Conservation (phyloP, 2,113 vertebrate genomes). For the Orcinus orca region DNA sequence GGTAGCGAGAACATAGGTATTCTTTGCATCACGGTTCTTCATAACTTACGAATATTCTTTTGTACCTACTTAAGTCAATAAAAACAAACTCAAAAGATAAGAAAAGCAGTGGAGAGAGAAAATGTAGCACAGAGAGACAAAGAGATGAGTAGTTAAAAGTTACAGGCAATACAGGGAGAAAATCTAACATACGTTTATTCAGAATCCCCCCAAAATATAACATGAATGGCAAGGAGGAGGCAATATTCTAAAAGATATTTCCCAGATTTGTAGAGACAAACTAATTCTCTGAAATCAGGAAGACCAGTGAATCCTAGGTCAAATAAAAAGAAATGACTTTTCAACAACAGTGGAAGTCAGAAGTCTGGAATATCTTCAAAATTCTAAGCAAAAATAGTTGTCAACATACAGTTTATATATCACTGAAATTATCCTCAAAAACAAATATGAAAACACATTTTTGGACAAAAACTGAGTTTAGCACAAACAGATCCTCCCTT, state of each 20-base stretch:
- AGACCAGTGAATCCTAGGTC: neutral
- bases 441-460: neutral
- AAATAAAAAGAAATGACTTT: neutral
- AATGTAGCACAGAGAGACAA: neutral
- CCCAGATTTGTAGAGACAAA: neutral
- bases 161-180: neutral
- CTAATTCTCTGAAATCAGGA: neutral
- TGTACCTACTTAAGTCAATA: neutral
- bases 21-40: neutral
- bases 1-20: neutral
- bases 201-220: neutral
- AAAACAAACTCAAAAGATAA: neutral
- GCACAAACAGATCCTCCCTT: neutral
- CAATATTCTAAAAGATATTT: neutral
- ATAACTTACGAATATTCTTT: neutral
- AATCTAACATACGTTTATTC: neutral
- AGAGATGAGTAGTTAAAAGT: neutral
- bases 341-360: neutral
- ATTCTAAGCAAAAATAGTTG: neutral
- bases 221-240: neutral
- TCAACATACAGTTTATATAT: neutral
- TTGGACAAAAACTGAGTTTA: neutral
- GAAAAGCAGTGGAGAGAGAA: neutral
- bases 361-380: neutral
- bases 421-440: neutral